A percentile compares a stretch with the other conserved stretches of the same genome.
phyloP scores from a whole-genome alignment of 1,140 invertebrate genomes.

The Carcinoscorpius rotundicauda region DNA sequence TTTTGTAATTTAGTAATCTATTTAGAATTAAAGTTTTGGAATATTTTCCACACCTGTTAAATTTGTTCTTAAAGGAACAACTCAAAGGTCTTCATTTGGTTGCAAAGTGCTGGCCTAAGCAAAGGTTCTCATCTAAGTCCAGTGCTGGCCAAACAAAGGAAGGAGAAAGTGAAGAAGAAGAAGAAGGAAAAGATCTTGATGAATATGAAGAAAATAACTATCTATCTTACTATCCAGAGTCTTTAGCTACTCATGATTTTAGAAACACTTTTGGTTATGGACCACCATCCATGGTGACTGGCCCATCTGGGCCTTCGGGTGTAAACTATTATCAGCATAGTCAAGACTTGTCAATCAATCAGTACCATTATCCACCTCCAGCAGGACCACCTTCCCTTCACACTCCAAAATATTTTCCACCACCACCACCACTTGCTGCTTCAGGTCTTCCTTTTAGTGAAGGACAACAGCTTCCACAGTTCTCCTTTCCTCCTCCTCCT shows the following conservation, averaged over 20 bases:
- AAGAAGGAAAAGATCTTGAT: conserved; percentile 19
- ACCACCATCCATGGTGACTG: not conserved
- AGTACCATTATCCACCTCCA: conserved; percentile 25
- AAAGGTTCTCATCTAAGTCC: too few species aligned
- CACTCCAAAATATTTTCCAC: conserved; percentile 1
- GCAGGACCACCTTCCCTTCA: conserved; percentile 23
- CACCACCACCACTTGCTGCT: conserved; percentile 13
- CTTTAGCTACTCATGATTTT: too few species aligned
- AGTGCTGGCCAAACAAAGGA: not conserved
- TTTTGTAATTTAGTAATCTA: too few species aligned
- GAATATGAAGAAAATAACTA: too few species aligned
- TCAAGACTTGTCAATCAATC: not conserved
- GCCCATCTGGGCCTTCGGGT: conserved; percentile 13
- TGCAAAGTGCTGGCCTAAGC: too few species aligned
- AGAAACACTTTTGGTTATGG: too few species aligned
- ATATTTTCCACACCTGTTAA: too few species aligned
- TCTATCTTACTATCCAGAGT: too few species aligned
- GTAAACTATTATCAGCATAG: conserved; percentile 7
- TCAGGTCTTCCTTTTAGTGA: conserved; percentile 21
- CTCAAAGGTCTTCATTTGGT: too few species aligned
- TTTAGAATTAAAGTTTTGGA: too few species aligned
- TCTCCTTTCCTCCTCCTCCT: conserved; percentile 20
- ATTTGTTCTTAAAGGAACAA: too few species aligned
- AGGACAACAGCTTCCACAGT: conserved; percentile 23
- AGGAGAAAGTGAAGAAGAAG: conserved; percentile 14